These are phyloP conservation scores for Epinephelus fuscoguttatus DNA, from an alignment of 2,113 vertebrate species.

Conservation along the genomic window DNA sequence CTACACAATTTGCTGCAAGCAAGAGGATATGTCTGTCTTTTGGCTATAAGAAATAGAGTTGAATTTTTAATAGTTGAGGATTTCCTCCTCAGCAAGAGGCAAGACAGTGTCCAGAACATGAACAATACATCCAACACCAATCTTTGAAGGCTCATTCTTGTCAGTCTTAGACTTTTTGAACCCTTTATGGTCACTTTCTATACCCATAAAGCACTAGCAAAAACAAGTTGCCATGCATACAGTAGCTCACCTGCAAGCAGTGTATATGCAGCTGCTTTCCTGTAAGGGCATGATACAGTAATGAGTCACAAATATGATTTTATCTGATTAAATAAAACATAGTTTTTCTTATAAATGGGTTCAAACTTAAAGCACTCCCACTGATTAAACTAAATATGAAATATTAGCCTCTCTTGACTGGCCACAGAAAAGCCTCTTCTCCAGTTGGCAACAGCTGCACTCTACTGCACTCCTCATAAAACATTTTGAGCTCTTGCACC, in stretches of 20 bases:
- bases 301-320: not conserved
- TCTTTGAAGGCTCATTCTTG: not conserved
- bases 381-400: not conserved
- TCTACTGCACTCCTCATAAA: not conserved
- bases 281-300: not conserved
- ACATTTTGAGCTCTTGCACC: constrained; percentile 2
- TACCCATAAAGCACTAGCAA: not conserved
- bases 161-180: not conserved
- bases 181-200: not conserved
- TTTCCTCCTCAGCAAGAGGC: not conserved
- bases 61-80: not conserved
- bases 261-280: not conserved
- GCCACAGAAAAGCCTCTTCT: not conserved
- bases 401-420: not conserved
- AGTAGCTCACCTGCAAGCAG: not conserved
- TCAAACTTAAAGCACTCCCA: not conserved
- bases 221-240: not conserved
- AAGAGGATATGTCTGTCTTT: not conserved
- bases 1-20: not conserved
- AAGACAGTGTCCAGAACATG: not conserved
- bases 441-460: not conserved
- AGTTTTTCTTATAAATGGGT: not conserved
- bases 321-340: not conserved
- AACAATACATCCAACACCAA: no score
- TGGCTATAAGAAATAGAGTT: not conserved